Evolutionary conservation across 1,140 invertebrate genomes (phyloP).

Genomic region (Ptiloglossa arizonensis): DNA sequence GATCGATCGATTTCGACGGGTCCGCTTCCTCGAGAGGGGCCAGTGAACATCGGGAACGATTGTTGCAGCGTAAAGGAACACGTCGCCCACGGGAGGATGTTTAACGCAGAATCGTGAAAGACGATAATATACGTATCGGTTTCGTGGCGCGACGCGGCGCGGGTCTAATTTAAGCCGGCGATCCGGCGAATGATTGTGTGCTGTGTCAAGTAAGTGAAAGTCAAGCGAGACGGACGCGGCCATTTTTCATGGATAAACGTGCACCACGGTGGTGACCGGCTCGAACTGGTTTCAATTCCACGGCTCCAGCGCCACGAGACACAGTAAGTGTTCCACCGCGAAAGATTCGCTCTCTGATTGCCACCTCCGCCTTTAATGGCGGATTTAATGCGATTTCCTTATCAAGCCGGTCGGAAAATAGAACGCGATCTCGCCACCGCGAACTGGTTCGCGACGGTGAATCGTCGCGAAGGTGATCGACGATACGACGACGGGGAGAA

Average conservation of each 20-base stretch:
- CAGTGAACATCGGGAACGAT: constrained; percentile 39
- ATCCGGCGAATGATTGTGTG: constrained; percentile 65
- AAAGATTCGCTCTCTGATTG: constrained; percentile 25
- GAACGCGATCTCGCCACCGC: background rate
- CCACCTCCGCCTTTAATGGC: constrained; percentile 27
- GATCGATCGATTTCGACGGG: constrained; percentile 8
- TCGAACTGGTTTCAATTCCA: constrained; percentile 54
- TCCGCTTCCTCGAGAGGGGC: background rate
- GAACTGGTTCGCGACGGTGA: background rate
- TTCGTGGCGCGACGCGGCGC: constrained; percentile 45
- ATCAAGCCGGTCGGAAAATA: background rate
- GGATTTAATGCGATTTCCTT: constrained; percentile 24
- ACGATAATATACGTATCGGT: constrained; percentile 26
- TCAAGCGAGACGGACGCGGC: constrained; percentile 55
- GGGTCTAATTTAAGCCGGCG: constrained; percentile 45
- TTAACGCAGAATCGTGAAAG: background rate
- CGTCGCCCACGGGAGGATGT: constrained; percentile 27
- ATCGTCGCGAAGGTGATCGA: too few relatives aligned
- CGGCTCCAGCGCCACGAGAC: constrained; percentile 41
- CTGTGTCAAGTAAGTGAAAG: constrained; percentile 71
- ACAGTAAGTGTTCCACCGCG: constrained; percentile 50
- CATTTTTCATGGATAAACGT: constrained; percentile 69
- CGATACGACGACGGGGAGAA: too few relatives aligned
- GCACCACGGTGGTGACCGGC: constrained; percentile 57
- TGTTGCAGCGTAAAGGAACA: constrained; percentile 47